These are phyloP conservation scores for Anoplius nigerrimus DNA, from an alignment of 2,888 invertebrate species.

Conservation along the genomic window DNA sequence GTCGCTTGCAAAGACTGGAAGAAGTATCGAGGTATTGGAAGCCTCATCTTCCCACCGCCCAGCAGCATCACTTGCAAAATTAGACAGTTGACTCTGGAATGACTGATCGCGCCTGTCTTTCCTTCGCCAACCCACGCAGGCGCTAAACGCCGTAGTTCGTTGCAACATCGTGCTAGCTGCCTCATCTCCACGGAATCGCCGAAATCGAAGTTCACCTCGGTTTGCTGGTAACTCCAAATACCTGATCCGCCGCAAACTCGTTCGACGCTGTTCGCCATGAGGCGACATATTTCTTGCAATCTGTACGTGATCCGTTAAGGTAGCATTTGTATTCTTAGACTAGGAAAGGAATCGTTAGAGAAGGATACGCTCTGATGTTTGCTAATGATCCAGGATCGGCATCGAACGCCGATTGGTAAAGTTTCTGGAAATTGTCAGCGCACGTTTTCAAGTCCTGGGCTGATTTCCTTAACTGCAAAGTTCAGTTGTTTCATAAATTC, in stretches of 20 bases:
- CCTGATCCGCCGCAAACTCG: constrained; percentile 78
- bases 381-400: constrained; percentile 87
- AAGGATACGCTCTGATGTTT: constrained; percentile 77
- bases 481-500: neutral
- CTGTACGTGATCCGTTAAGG: constrained; percentile 73
- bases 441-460: constrained; percentile 84
- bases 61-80: constrained; percentile 77
- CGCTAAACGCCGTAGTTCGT: constrained; percentile 69
- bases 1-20: constrained; percentile 92
- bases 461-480: constrained; percentile 81
- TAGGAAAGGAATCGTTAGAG: no score
- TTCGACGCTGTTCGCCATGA: constrained; percentile 86
- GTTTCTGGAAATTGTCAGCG: constrained; percentile 84
- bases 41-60: constrained; percentile 75
- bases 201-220: constrained; percentile 64
- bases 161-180: constrained; percentile 68
- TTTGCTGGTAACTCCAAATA: constrained; percentile 59
- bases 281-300: constrained; percentile 86
- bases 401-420: constrained; percentile 91
- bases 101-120: constrained; percentile 71
- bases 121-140: constrained; percentile 70
- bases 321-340: constrained; percentile 7
- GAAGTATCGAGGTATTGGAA: constrained; percentile 84
- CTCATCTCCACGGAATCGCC: constrained; percentile 71
- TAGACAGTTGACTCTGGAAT: constrained; percentile 78